Base-by-base conservation (phyloP, 1,140 invertebrate genomes). In the Drosophila punjabiensis region DNA sequence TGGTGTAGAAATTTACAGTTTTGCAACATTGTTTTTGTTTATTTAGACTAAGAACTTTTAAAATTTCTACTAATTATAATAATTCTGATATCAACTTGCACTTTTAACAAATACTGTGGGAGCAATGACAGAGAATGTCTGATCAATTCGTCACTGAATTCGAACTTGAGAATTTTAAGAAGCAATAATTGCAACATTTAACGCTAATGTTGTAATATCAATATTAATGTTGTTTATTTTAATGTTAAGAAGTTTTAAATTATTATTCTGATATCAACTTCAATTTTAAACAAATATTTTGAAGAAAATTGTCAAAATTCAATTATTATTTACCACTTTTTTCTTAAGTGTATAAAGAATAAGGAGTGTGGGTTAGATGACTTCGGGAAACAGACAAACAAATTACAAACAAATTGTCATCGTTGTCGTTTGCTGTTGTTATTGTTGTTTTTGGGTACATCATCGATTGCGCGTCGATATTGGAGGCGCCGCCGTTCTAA, bases 381-480 rank as follows among this genome's bases (percentile, higher is more conserved):
- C 50, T 13, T 39, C n/a, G 45, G 39, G 30, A 6, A n/a, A 52
- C 24, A 73, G 65, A 68, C 85, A 88, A 89, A 90, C 85, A 89
- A 90, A 89, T 90, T 89, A 90, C 86, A 89, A 85, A 89, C 86
- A 89, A 89, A 89, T 90, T 85, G 85, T 82, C 81, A 60, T 76
- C 65, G 81, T 66, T 35, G 63, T 56, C 48, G 48, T 52, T 35
- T 35, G 30, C 18, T 63, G n/a, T 61, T 61, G 39, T 63, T 70
- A 33, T 65, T 56, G 35, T 33, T 53, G 64, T 65, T 56, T 28
- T 33, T 53, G 64, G 50, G 18, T 20, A 68, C 68, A 71, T 71
- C 73, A 76, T 75, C 71, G 75, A 77, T 76, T 76, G 75, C 32
- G 39, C 56, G 39, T 67, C 58, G 76, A 78, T 78, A 39, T 67